Percentiles rank a stretch among this genome's conserved stretches.
These are phyloP conservation scores for Chironomus tentans DNA, from an alignment of 2,888 invertebrate species.

Conservation along the genomic window DNA sequence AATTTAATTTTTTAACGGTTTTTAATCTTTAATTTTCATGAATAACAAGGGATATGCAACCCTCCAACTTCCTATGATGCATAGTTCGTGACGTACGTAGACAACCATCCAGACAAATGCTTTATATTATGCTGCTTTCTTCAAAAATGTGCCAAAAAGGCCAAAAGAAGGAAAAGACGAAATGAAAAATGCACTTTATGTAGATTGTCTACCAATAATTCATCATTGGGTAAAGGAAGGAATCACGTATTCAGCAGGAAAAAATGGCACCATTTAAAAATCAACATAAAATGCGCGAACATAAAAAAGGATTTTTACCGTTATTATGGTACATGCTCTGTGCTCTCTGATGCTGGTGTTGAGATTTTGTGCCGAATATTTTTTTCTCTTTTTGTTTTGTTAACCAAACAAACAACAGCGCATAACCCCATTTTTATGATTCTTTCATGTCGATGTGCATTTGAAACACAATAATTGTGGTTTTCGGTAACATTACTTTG, in stretches of 20 bases:
- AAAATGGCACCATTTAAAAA: not conserved
- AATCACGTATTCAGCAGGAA: too few species aligned
- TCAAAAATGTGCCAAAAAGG: not conserved
- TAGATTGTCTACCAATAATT: not conserved
- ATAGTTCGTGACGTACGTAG: too few species aligned
- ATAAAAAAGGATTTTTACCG: not conserved
- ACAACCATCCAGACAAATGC: too few species aligned
- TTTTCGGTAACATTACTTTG: not conserved
- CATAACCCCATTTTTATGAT: not conserved
- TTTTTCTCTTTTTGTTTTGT: not conserved
- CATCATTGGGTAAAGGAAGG: not conserved
- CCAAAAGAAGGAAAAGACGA: too few species aligned
- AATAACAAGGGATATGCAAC: too few species aligned
- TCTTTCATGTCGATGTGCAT: not conserved
- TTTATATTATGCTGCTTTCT: too few species aligned
- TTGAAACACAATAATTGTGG: not conserved
- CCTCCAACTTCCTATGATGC: too few species aligned
- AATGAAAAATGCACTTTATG: not conserved
- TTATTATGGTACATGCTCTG: not conserved
- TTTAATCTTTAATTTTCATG: too few species aligned
- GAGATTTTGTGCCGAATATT: not conserved
- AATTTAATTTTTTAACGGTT: too few species aligned
- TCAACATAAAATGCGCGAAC: not conserved
- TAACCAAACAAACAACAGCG: not conserved
- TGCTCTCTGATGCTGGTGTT: not conserved